Evolutionary conservation across 2,113 vertebrate genomes (phyloP), one percentile per base, ranked within the genome.

Genomic region (Girardinichthys multiradiatus): DNA sequence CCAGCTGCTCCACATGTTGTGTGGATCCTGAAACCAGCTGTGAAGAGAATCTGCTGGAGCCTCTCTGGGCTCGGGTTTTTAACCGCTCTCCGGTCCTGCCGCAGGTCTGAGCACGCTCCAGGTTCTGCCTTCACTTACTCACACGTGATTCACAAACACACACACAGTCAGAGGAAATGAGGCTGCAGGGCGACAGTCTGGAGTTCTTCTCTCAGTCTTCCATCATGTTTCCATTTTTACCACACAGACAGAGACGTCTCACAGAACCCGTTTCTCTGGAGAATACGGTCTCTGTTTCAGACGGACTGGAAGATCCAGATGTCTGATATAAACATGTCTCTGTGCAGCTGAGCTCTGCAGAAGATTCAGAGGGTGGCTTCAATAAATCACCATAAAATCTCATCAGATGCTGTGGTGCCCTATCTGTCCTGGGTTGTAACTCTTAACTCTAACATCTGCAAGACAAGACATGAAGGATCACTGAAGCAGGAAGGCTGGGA

Each of bases 101-200:
- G 83, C 90, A 86, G 72, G 88, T 80, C 75, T 15, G 24, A 0
- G 81, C 90, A 80, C 42, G 87, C 90, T 0, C 64, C 54, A 24
- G 64, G 28, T 31, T 29, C 70, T 73, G 76, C 10, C 26, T 66
- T 59, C 66, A 28, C 60, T 80, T 13, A 86, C 75, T 78, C 84
- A 86, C 62, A 3, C 42, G 31, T 89, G 87, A 86, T 72, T 85
- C 82, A 87, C 65, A 35, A 66, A 77, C 45, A 35, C 67, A 62
- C 67, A 30, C 35, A 29, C 54, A 72, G 42, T 28, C 74, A 83
- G 65, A 86, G 84, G 84, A 68, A 64, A 30, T 82, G 84, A 82
- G 45, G 63, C 63, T 28, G 57, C 31, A 0, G 70, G 11, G 61
- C n/a, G n/a, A n/a, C n/a, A 29, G 42, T n/a, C n/a, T n/a, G n/a